Percentiles rank a stretch among this genome's conserved stretches.
These are phyloP conservation scores for Cetonia aurata DNA, from an alignment of 2,888 invertebrate species.

Conservation along the genomic window DNA sequence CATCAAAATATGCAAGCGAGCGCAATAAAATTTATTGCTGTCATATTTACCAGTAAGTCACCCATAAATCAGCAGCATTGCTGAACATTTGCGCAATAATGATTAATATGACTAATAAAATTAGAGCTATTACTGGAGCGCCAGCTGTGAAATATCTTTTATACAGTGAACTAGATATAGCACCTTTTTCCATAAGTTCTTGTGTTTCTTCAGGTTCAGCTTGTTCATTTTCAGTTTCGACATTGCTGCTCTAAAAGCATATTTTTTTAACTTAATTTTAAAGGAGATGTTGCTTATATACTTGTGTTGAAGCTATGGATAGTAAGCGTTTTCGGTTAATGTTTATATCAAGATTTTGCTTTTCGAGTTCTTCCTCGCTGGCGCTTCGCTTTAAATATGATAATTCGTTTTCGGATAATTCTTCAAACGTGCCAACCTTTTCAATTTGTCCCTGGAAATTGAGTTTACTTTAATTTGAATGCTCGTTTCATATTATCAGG, in stretches of 20 bases:
- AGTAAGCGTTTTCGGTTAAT: constrained; percentile 53
- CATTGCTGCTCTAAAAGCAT: constrained; percentile 55
- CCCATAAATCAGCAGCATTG: constrained; percentile 82
- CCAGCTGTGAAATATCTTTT: constrained; percentile 79
- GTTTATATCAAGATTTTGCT: constrained; percentile 47
- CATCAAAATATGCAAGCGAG: constrained; percentile 3
- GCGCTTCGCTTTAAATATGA: constrained; percentile 54
- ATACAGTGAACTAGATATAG: constrained; percentile 74
- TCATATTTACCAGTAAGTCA: constrained; percentile 77
- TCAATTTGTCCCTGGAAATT: constrained; percentile 72
- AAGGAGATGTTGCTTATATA: constrained; percentile 47
- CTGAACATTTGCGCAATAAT: constrained; percentile 78
- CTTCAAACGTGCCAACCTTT: constrained; percentile 70
- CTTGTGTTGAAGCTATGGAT: constrained; percentile 59
- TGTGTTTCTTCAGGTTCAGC: constrained; percentile 72
- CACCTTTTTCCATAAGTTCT: constrained; percentile 77
- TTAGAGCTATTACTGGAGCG: constrained; percentile 70
- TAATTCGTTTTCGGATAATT: constrained; percentile 69
- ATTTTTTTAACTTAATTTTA: neutral
- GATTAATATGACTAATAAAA: constrained; percentile 70
- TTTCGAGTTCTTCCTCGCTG: constrained; percentile 56
- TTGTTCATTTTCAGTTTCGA: constrained; percentile 64
- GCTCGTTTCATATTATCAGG: neutral
- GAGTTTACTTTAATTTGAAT: neutral
- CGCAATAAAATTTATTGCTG: neutral